These are phyloP conservation scores for Chloroceryle inda DNA, from an alignment of 2,797 vertebrate genomes.

Conservation along the genomic window DNA sequence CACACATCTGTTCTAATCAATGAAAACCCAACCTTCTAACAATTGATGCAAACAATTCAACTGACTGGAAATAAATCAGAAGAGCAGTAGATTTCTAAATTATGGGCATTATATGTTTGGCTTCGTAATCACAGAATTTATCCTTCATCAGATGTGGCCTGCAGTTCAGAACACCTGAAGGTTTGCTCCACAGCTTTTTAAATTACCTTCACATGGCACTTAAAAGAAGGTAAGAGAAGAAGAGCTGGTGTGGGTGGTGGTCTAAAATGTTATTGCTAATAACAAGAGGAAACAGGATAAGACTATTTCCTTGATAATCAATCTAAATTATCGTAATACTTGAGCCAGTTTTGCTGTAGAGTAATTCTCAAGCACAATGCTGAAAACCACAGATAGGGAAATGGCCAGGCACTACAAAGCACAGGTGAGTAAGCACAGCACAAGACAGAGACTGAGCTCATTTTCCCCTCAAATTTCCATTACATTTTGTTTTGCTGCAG, in stretches of 20 bases:
- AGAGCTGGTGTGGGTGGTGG: not conserved
- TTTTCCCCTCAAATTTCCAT: not conserved
- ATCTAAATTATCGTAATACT: not conserved
- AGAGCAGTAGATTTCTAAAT: not conserved
- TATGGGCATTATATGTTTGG: not conserved
- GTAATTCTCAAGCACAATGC: not conserved
- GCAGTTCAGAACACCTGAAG: not conserved
- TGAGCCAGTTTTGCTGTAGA: not conserved
- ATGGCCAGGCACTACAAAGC: not conserved
- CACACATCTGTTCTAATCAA: not conserved
- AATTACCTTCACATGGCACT: not conserved
- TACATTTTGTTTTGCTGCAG: not conserved
- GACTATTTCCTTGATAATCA: not conserved
- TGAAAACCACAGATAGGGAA: not conserved
- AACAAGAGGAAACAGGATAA: not conserved
- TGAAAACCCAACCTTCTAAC: not conserved
- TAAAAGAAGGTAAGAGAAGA: not conserved
- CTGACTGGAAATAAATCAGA: not conserved
- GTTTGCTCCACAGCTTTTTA: not conserved
- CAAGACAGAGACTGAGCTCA: not conserved
- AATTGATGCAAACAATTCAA: not conserved
- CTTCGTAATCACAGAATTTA: not conserved
- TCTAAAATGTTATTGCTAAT: not conserved
- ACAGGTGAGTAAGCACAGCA: not conserved
- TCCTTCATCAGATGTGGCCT: not conserved